These are phyloP conservation scores for Patella depressa DNA, from an alignment of 2,888 invertebrate species.

Conservation along the genomic window DNA sequence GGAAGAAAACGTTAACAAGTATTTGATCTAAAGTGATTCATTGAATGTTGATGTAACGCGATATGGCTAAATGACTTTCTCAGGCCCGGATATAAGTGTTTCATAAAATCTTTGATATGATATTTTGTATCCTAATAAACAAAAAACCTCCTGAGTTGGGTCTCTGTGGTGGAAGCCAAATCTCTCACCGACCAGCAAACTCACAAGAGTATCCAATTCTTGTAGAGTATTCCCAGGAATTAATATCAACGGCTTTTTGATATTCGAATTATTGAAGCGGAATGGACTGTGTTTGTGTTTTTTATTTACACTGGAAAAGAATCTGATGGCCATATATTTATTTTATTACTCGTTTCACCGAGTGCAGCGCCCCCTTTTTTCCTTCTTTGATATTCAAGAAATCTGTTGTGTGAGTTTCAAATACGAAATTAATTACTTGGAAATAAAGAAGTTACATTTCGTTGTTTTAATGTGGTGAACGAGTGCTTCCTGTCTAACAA, in stretches of 20 bases:
- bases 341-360: too few relatives aligned
- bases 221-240: not conserved
- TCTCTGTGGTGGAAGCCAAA: too few relatives aligned
- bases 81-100: not conserved
- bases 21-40: not conserved
- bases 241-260: not conserved
- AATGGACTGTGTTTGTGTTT: not conserved
- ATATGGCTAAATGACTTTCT: not conserved
- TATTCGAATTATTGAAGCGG: not conserved
- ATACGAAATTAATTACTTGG: too few relatives aligned
- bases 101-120: constrained; percentile 6
- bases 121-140: constrained; percentile 2
- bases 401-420: too few relatives aligned
- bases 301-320: not conserved
- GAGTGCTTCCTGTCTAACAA: too few relatives aligned
- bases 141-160: not conserved
- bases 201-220: constrained; percentile 5
- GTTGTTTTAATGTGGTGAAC: too few relatives aligned
- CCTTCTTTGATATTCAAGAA: too few relatives aligned
- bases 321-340: not conserved
- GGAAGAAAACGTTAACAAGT: not conserved
- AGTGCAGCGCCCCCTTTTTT: too few relatives aligned
- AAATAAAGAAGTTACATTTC: too few relatives aligned
- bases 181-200: not conserved
- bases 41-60: not conserved